A percentile compares a stretch with the other conserved stretches of the same genome.
Conservation (phyloP, 1,140 invertebrate genomes). For the Drosophila repleta region DNA sequence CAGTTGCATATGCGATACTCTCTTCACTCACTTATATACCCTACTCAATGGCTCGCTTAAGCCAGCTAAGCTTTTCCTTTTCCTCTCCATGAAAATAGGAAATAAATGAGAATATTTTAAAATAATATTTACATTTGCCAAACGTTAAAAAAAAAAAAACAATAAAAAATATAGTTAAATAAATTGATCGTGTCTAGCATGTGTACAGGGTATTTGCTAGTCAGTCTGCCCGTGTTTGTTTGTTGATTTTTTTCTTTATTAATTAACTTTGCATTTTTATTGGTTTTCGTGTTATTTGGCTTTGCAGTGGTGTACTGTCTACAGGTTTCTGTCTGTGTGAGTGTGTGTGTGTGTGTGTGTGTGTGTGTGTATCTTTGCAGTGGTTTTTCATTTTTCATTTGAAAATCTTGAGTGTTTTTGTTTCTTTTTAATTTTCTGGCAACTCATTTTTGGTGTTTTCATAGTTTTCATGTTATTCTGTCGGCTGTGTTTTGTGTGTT, state of each 20-base stretch:
- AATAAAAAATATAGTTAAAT: neutral
- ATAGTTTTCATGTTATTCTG: no score
- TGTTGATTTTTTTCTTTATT: slow-evolving; percentile 43
- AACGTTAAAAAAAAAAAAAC: neutral
- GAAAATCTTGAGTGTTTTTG: slow-evolving; percentile 6
- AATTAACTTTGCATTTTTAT: slow-evolving; percentile 80
- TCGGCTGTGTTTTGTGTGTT: slow-evolving; percentile 27
- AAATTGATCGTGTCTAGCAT: neutral
- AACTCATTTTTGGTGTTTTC: slow-evolving; percentile 33
- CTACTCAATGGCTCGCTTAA: no score
- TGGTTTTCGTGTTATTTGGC: slow-evolving; percentile 43
- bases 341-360: slow-evolving; percentile 15
- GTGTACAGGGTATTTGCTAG: neutral
- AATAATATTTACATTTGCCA: neutral
- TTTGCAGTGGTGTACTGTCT: slow-evolving; percentile 23
- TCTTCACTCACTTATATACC: no score
- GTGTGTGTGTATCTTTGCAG: slow-evolving; percentile 27
- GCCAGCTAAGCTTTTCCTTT: no score
- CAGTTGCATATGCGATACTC: no score
- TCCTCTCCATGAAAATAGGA: no score
- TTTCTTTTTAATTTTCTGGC: neutral
- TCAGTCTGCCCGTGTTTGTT: neutral
- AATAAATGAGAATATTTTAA: no score
- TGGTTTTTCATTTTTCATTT: slow-evolving; percentile 60
- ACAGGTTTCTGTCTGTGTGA: slow-evolving; percentile 27